Conservation (phyloP, 2,888 invertebrate species). For the Pteria penguin region DNA sequence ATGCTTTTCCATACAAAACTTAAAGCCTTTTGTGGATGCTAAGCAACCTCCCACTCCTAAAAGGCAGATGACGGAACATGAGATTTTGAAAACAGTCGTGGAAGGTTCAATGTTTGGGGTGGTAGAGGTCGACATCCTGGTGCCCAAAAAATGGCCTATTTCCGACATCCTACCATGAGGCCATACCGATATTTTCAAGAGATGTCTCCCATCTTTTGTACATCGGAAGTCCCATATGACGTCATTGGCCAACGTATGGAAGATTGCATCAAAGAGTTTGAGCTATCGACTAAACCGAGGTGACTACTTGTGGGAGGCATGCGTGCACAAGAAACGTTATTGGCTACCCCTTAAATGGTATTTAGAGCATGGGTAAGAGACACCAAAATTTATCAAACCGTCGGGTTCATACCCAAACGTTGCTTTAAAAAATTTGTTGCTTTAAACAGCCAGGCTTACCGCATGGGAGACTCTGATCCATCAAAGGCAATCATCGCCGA, state of each 20-base stretch:
- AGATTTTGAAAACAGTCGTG: constrained; percentile 31
- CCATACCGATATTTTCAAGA: constrained; percentile 13
- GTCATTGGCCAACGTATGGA: constrained; percentile 47
- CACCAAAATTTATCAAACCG: constrained; percentile 43
- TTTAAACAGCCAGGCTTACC: constrained; percentile 30
- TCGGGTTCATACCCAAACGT: constrained; percentile 33
- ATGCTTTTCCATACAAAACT: background rate
- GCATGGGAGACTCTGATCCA: constrained; percentile 22
- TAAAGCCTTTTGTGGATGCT: background rate
- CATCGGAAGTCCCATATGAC: constrained; percentile 37
- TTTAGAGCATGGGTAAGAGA: constrained; percentile 41
- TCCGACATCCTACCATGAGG: background rate
- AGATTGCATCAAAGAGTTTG: constrained; percentile 18
- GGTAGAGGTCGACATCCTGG: constrained; percentile 44
- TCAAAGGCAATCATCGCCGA: constrained; percentile 40
- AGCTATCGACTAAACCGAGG: constrained; percentile 29
- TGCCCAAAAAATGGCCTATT: constrained; percentile 35
- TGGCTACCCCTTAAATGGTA: constrained; percentile 43
- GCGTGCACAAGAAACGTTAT: constrained; percentile 29
- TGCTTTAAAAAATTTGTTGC: constrained; percentile 42
- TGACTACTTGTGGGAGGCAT: constrained; percentile 42
- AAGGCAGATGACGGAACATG: constrained; percentile 20
- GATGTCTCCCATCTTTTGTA: constrained; percentile 47
- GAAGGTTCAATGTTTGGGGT: constrained; percentile 34
- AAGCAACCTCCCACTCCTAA: background rate